Evolutionary conservation across 2,888 invertebrate species (phyloP).

Genomic region (Lasioglossum leucozonium): DNA sequence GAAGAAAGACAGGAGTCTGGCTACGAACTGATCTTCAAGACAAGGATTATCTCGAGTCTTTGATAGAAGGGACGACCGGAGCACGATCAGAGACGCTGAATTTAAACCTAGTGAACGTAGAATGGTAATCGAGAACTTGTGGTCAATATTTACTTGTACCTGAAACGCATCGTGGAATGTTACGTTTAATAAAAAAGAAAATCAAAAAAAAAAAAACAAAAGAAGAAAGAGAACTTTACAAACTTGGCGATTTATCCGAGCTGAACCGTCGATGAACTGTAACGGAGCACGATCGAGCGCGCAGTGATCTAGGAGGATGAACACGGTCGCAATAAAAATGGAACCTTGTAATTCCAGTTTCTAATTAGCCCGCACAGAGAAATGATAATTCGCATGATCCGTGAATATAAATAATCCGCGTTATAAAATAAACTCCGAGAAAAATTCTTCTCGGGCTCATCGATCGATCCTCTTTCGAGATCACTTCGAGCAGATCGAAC

Average conservation of each 20-base stretch:
- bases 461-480: background rate
- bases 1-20: background rate
- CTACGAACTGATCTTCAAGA: conserved; percentile 1
- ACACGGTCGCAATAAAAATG: background rate
- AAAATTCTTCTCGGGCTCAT: background rate
- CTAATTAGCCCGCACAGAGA: no score
- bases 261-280: background rate
- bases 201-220: background rate
- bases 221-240: background rate
- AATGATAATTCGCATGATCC: no score
- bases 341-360: no score
- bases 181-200: conserved; percentile 7
- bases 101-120: background rate
- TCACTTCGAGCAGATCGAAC: background rate
- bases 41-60: background rate
- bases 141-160: background rate
- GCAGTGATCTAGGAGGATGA: background rate
- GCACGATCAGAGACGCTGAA: background rate
- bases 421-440: background rate
- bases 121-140: background rate
- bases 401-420: no score
- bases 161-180: conserved; percentile 1
- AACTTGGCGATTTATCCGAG: background rate
- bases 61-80: background rate
- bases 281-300: background rate